Conservation (phyloP, 2,113 vertebrate species). For the Halichoerus grypus region DNA sequence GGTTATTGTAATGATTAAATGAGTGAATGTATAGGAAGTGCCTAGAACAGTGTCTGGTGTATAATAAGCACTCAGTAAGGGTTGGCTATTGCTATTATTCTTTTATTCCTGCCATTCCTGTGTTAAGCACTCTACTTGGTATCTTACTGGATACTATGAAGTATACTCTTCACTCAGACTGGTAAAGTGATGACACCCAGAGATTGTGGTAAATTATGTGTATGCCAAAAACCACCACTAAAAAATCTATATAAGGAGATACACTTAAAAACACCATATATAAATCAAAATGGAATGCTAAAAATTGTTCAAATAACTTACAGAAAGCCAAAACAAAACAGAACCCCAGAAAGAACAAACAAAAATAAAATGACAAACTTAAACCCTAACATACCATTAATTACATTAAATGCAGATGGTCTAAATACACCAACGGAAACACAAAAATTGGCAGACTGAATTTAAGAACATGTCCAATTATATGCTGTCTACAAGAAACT, state of each 20-base stretch:
- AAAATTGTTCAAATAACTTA: not conserved
- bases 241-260: not conserved
- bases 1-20: not conserved
- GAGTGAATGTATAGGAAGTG: not conserved
- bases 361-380: not conserved
- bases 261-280: not conserved
- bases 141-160: not conserved
- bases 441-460: not conserved
- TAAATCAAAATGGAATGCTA: not conserved
- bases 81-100: not conserved
- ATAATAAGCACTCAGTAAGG: not conserved
- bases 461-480: not conserved
- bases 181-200: not conserved
- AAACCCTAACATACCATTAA: not conserved
- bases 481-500: not conserved
- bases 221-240: not conserved
- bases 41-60: not conserved
- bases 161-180: not conserved
- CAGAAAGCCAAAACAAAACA: not conserved
- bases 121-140: not conserved
- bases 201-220: not conserved
- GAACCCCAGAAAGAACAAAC: not conserved
- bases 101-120: not conserved
- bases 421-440: not conserved
- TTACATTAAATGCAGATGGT: not conserved